Base-by-base conservation (phyloP, 2,113 vertebrate genomes). In the Promerops cafer region DNA sequence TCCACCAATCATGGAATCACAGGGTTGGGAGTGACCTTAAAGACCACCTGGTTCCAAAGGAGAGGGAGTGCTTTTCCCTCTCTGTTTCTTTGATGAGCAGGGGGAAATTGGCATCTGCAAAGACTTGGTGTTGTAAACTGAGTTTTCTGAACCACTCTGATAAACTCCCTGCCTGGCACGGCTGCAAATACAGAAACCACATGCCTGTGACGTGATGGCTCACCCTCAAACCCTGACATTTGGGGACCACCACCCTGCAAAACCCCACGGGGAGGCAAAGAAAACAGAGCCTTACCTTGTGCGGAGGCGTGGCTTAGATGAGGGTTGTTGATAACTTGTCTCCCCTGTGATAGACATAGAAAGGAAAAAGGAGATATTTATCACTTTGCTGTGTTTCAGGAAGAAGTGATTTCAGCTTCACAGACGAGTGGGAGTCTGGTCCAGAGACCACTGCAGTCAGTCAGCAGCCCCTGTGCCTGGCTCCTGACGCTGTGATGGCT, bases 261-360 rank as follows among this genome's bases (percentile, higher is more conserved):
- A 96, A 50, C 61, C 68, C 71, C 86, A 42, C 0, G 4, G 85
- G 60, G 56, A 75, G 68, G 72, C 1, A 7, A 78, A 78, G 50
- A 47, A 88, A 95, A 44, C 75, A 91, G 79, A 66, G 9, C 26
- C 86, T 96, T 95, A 96, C 96, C 96, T 92, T 89, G 64, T 30
- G 47, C 53, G 47, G 94, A 78, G 40, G 76, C 60, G 75, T 92
- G 96, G 60, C 87, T 93, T 57, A 82, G 85, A 89, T 92, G 93
- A 75, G 86, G 5, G 40, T 2, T 7, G 53, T n/a, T 93, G 95
- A 96, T 75, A 93, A 87, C 60, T 86, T 96, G 71, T 72, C 90
- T 92, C 31, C 77, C 93, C 96, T 97, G 87, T 11, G 86, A 33
- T 22, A 83, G 86, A 94, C 94, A 94, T 17, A 88, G 85, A 84